phyloP scores from a whole-genome alignment of 2,888 invertebrate species.

The Tuberolachnus salignus region DNA sequence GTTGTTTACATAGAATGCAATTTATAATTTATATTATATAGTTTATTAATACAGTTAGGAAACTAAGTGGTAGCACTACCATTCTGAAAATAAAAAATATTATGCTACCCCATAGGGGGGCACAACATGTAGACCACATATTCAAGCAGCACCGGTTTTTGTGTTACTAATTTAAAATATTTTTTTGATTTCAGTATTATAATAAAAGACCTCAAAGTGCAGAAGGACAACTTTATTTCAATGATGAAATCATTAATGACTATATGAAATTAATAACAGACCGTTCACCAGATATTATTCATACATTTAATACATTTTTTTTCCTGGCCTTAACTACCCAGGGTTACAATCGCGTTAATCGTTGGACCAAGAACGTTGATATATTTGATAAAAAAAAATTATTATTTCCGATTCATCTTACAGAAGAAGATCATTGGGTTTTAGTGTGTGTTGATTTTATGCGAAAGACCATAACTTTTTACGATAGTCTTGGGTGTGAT shows the following conservation, averaged over 20 bases:
- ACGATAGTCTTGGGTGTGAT: constrained; percentile 89
- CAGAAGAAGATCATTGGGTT: constrained; percentile 95
- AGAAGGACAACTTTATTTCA: neutral
- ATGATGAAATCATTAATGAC: constrained; percentile 80
- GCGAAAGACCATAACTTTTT: constrained; percentile 77
- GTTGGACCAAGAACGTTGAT: constrained; percentile 92
- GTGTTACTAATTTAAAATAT: no score
- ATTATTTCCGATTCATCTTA: constrained; percentile 90
- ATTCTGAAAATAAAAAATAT: no score
- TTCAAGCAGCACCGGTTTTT: no score
- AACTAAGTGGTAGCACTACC: no score
- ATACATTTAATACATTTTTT: constrained; percentile 96
- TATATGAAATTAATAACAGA: constrained; percentile 92
- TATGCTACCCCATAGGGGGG: no score
- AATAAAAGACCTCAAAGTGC: no score
- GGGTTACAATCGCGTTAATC: constrained; percentile 78
- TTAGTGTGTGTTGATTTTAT: constrained; percentile 85
- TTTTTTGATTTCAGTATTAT: no score
- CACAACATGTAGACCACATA: no score
- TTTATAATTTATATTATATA: no score
- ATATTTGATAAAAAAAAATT: constrained; percentile 85
- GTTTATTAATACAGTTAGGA: no score
- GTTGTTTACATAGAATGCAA: no score
- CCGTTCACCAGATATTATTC: constrained; percentile 71
- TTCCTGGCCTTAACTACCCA: constrained; percentile 80